phyloP scores from a whole-genome alignment of 2,888 invertebrate species.

The Morpho helenor region DNA sequence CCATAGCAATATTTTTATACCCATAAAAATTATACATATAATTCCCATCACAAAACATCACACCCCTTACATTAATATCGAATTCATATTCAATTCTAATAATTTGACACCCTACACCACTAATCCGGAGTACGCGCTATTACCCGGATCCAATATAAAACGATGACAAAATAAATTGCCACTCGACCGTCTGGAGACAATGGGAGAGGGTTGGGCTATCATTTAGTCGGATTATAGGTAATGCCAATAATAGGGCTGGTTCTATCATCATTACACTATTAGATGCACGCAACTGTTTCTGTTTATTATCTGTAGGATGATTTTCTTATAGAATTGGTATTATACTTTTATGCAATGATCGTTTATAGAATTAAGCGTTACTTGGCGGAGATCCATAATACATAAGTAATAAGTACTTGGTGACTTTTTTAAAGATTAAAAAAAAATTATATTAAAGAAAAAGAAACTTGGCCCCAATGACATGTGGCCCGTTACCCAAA shows the following conservation, averaged over 20 bases:
- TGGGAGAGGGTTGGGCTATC: conserved; percentile 57
- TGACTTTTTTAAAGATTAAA: too few species aligned
- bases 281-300: conserved; percentile 9
- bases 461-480: too few species aligned
- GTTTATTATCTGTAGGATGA: conserved; percentile 10
- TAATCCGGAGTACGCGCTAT: conserved; percentile 38
- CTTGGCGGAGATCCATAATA: conserved; percentile 1
- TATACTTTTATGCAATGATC: too few species aligned
- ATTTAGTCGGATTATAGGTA: conserved; percentile 40
- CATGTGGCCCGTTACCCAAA: too few species aligned
- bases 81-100: conserved; percentile 28
- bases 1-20: too few species aligned
- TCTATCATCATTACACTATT: not conserved
- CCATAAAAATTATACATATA: too few species aligned
- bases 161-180: conserved; percentile 64
- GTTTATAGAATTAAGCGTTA: conserved; percentile 8
- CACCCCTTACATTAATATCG: conserved; percentile 14
- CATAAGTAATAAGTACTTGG: too few species aligned
- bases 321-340: too few species aligned
- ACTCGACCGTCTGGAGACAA: conserved; percentile 47
- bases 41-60: conserved; percentile 5
- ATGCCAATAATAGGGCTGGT: conserved; percentile 32
- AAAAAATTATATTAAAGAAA: too few species aligned
- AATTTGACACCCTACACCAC: conserved; percentile 40
- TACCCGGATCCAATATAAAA: conserved; percentile 55